Base-by-base conservation (phyloP, 2,797 vertebrate genomes). In the Hylomyscus alleni region DNA sequence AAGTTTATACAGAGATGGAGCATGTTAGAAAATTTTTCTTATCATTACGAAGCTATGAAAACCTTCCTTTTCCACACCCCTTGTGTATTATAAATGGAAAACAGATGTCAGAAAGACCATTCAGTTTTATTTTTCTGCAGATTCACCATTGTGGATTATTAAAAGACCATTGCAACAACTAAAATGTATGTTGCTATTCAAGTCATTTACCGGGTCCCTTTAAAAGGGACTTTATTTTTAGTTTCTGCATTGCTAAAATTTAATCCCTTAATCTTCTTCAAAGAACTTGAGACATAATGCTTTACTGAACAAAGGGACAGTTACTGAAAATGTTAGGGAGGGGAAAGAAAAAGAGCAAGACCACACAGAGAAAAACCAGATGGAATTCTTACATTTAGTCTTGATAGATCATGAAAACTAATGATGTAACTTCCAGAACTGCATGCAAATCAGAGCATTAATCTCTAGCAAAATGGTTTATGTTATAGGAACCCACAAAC, bases 401-500 rank as follows among this genome's bases (percentile, higher is more conserved):
- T 92, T 52, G 98, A 98, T 98, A 96, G 85, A 93, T 98, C 97
- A 97, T 95, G 87, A 95, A 98, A 98, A 98, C 97, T 98, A 98
- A 98, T 97, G 96, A 97, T 96, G 94, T 24, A 94, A 91, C 54
- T 97, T 97, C 97, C 96, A 97, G 91, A 98, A 97, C 93, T 96
- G 96, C 96, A 98, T 98, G 98, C 98, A 98, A 98, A 99, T 98
- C 89, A 98, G 96, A 96, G n/a, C 95, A 98, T 99, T 98, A 98
- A 98, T 99, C 98, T 98, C 94, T 86, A 97, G 92, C 89, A 98
- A 98, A 98, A 98, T 98, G 97, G 96, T 98, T 98, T 99, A 98
- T 98, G 97, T 96, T 98, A 97, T 97, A 97, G 97, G 98, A 98
- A 97, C 75, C 62, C 95, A 97, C 97, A 98, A 98, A 98, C 94